Base-by-base conservation (phyloP, 1,140 invertebrate species). In the Achroia grisella region DNA sequence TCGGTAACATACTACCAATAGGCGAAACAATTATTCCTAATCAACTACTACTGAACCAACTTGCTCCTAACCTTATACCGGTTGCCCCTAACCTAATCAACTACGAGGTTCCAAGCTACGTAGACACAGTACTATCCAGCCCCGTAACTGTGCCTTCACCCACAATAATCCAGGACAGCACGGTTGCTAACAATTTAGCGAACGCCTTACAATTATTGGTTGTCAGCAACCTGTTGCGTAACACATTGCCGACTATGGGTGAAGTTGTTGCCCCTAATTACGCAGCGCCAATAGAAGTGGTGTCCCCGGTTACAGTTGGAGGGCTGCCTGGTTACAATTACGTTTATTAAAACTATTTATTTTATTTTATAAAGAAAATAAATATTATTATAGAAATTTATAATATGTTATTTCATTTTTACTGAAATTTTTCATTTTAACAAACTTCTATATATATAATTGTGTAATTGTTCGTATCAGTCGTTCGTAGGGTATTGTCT, bases 191-290 rank as follows among this genome's bases (percentile, higher is more conserved):
- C 31, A 77, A 71, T 23, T 41, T 82, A 12, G 78, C 71, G 0
- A 76, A 79, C 46, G 69, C 78, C 4, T 34, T 82, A 12, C 75
- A 81, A 48, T 35, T 81, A n/a, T 39, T 82, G 5, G 70, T 82
- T 1, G 75, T 82, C 0, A 82, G 78, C 54, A 82, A 68, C 42
- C 39, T 82, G 1, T 31, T 79, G 0, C 65, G 66, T 37, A 71
- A 62, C 27, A 79, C 74, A 0, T 45, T 81, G 8, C 74, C 74
- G 4, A 52, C 49, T 17, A 40, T 40, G 39, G 39, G 39, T 2
- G 1, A n/a, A 5, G 14, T n/a, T 9, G 36, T 23, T n/a, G 36
- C n/a, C 14, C 15, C 13, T 1, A 13, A 10, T 9, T 15, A 17
- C 10, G 14, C 14, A 8, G 14, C 14, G 1, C 12, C 30, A 1